Percentiles rank a stretch among this genome's conserved stretches.
phyloP scores from a whole-genome alignment of 1,140 invertebrate species.

The Tetranychus urticae region DNA sequence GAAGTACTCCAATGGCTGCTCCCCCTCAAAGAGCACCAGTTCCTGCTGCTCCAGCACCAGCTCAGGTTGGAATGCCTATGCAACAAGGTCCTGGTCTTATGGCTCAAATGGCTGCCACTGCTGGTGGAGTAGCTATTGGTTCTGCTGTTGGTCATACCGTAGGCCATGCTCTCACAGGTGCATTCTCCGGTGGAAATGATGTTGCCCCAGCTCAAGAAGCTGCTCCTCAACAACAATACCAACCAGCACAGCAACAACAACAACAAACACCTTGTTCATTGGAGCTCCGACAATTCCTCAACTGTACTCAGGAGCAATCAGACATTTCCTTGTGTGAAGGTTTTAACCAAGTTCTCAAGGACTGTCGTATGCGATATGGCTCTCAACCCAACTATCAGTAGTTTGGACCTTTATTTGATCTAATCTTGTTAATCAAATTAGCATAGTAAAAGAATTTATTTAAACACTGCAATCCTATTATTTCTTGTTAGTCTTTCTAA shows the following conservation, averaged over 20 bases:
- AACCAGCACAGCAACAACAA: constrained; percentile 1
- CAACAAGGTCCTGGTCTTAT: constrained; percentile 16
- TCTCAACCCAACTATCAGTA: background rate
- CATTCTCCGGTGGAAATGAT: constrained; percentile 38
- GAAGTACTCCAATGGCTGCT: background rate
- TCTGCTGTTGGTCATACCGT: constrained; percentile 42
- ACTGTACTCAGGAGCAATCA: constrained; percentile 53
- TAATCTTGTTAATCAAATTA: too few species aligned
- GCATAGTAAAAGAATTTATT: too few species aligned
- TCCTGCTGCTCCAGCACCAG: constrained; percentile 6
- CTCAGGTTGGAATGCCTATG: constrained; percentile 4
- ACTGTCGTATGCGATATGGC: constrained; percentile 31
- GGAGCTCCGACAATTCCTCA: constrained; percentile 67
- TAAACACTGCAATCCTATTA: too few species aligned
- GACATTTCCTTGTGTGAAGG: constrained; percentile 67
- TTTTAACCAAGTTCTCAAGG: constrained; percentile 72
- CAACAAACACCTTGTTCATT: constrained; percentile 25
- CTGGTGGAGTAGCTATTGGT: constrained; percentile 20
- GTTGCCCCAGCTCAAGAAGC: constrained; percentile 17
- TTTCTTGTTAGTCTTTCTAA: too few species aligned
- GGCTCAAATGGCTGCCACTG: constrained; percentile 19
- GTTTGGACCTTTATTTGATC: too few species aligned
- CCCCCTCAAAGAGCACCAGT: constrained; percentile 1
- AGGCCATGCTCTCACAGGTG: constrained; percentile 55
- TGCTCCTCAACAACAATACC: constrained; percentile 17